phyloP scores from a whole-genome alignment of 1,140 invertebrate genomes.

The Drosophila repleta region DNA sequence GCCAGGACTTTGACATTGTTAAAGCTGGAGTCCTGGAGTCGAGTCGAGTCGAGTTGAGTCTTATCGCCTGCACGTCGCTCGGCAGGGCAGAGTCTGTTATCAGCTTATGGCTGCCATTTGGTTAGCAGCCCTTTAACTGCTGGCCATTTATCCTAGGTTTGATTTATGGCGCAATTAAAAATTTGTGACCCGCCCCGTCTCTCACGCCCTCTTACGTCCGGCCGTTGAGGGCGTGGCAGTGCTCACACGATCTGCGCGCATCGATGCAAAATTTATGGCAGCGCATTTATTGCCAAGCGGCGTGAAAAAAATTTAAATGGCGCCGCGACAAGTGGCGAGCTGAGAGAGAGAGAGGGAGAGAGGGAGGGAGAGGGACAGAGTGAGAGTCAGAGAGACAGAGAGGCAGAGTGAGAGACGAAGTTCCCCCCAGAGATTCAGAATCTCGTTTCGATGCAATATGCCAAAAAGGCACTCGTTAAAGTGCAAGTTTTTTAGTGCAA shows the following conservation, averaged over 20 bases:
- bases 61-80: slow-evolving; percentile 61
- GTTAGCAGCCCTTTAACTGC: slow-evolving; percentile 82
- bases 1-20: slow-evolving; percentile 9
- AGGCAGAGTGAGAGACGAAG: not conserved
- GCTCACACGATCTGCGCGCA: slow-evolving; percentile 50
- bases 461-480: slow-evolving; percentile 51
- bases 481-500: slow-evolving; percentile 49
- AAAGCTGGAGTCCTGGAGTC: slow-evolving; percentile 11
- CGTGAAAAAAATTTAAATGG: slow-evolving; percentile 64
- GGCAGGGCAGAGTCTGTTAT: slow-evolving; percentile 57
- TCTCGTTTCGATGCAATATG: slow-evolving; percentile 44
- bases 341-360: not conserved
- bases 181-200: slow-evolving; percentile 36
- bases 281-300: slow-evolving; percentile 70
- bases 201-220: not conserved
- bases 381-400: not conserved
- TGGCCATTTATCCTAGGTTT: slow-evolving; percentile 79
- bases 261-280: slow-evolving; percentile 76
- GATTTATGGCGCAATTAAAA: slow-evolving; percentile 81
- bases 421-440: slow-evolving; percentile 12
- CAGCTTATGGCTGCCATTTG: slow-evolving; percentile 81
- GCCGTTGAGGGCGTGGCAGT: slow-evolving; percentile 28
- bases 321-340: slow-evolving; percentile 31
- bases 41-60: slow-evolving; percentile 25
- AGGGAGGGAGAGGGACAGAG: not conserved